A percentile compares a stretch with the other conserved stretches of the same genome.
These are phyloP conservation scores for Halcyon badia DNA, from an alignment of 2,797 vertebrate species.

Conservation along the genomic window DNA sequence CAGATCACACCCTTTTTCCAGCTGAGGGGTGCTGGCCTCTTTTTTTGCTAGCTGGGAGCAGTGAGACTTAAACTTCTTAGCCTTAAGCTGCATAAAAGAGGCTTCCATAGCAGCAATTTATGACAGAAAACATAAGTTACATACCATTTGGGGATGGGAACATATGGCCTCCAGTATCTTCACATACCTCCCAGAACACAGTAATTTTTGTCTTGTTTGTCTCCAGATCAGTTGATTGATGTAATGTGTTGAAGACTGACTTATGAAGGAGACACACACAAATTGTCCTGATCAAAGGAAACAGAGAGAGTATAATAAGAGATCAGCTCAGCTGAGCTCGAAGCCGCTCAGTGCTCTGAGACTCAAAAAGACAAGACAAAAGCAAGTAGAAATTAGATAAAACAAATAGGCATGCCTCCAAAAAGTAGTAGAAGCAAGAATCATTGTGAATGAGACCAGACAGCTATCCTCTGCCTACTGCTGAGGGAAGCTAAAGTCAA, in stretches of 20 bases:
- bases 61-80: background rate
- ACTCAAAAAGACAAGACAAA: background rate
- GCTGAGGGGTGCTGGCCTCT: background rate
- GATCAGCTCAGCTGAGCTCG: background rate
- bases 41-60: background rate
- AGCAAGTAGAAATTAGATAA: background rate
- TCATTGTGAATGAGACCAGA: background rate
- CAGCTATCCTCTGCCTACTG: background rate
- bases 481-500: background rate
- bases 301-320: background rate
- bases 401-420: background rate
- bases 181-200: background rate
- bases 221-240: background rate
- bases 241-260: background rate
- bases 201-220: constrained; percentile 13
- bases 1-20: background rate
- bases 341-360: background rate
- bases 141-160: background rate
- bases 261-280: background rate
- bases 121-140: background rate
- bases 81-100: background rate
- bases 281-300: constrained; percentile 13
- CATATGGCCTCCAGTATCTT: background rate
- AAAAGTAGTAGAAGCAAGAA: background rate
- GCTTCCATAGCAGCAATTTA: background rate